These are phyloP conservation scores for Eunapius fragilis DNA, from an alignment of 37 sponge, comb jelly and placozoan species.

Conservation along the genomic window DNA sequence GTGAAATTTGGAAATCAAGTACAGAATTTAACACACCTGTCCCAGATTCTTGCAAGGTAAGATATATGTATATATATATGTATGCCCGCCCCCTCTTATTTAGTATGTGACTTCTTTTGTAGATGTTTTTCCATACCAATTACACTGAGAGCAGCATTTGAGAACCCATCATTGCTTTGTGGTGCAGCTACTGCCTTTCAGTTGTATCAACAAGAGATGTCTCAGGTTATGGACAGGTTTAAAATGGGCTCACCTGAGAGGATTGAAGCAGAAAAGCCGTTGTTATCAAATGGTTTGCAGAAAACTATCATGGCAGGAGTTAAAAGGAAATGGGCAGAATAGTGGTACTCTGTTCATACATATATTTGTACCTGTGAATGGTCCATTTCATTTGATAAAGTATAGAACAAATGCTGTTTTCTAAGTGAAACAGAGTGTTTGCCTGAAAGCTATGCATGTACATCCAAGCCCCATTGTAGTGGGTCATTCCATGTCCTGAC, in stretches of 20 bases:
- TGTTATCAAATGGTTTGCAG: neutral
- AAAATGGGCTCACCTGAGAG: neutral
- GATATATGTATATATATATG: too few relatives aligned
- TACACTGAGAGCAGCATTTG: slow-evolving; percentile 58
- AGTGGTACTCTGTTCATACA: too few relatives aligned
- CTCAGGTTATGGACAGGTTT: slow-evolving; percentile 2
- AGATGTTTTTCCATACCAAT: slow-evolving; percentile 77
- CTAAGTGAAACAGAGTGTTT: too few relatives aligned
- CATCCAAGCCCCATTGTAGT: too few relatives aligned
- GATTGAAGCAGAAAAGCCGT: neutral
- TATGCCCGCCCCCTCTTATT: too few relatives aligned
- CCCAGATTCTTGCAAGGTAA: neutral
- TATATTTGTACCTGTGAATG: too few relatives aligned
- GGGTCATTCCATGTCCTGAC: too few relatives aligned
- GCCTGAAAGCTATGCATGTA: too few relatives aligned
- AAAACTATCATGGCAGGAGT: neutral
- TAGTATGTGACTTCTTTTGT: neutral
- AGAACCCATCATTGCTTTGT: slow-evolving; percentile 26
- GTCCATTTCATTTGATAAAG: too few relatives aligned
- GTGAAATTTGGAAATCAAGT: neutral
- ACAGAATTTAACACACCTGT: neutral
- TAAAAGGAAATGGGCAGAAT: neutral
- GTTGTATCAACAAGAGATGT: slow-evolving; percentile 3
- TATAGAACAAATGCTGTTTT: too few relatives aligned
- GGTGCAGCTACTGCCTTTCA: slow-evolving; percentile 7